phyloP scores from a whole-genome alignment of 2,113 vertebrate genomes.

The Paraplagusia blochii region DNA sequence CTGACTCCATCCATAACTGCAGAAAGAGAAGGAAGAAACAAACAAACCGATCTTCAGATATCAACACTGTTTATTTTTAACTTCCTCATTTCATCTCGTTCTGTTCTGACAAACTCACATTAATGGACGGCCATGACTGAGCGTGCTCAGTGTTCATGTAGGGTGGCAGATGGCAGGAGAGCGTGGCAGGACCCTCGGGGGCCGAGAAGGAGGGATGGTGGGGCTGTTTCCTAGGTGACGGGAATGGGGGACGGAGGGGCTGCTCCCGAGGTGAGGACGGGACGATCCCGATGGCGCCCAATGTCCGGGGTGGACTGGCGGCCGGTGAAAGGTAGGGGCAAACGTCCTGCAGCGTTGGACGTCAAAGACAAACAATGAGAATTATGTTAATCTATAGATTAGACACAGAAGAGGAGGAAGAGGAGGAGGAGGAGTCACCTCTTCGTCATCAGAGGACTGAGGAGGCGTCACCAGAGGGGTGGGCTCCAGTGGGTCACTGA shows the following conservation, averaged over 20 bases:
- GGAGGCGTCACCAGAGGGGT: slow-evolving; percentile 69
- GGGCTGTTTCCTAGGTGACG: slow-evolving; percentile 70
- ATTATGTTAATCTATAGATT: not conserved
- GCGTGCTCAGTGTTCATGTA: slow-evolving; percentile 80
- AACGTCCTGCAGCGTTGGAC: slow-evolving; percentile 26
- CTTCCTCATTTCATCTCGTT: too few relatives aligned
- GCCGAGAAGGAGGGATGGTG: slow-evolving; percentile 63
- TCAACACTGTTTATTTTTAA: too few relatives aligned
- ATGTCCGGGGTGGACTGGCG: slow-evolving; percentile 77
- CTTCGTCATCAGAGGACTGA: slow-evolving; percentile 87
- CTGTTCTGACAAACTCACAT: slow-evolving; percentile 72
- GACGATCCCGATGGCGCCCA: slow-evolving; percentile 51
- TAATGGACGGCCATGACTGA: slow-evolving; percentile 94
- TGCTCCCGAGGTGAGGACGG: slow-evolving; percentile 62
- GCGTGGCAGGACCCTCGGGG: slow-evolving; percentile 71
- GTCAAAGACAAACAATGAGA: not conserved
- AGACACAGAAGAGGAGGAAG: too few relatives aligned
- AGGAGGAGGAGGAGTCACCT: slow-evolving; percentile 50
- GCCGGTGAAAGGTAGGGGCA: slow-evolving; percentile 49
- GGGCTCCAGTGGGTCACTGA: slow-evolving; percentile 67
- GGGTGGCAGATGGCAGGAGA: slow-evolving; percentile 77
- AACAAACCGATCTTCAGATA: too few relatives aligned
- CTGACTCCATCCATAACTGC: slow-evolving; percentile 88
- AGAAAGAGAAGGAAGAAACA: slow-evolving; percentile 12
- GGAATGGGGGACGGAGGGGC: slow-evolving; percentile 44